Conservation (phyloP, 2,113 vertebrate species). For the Ploceus nigricollis region DNA sequence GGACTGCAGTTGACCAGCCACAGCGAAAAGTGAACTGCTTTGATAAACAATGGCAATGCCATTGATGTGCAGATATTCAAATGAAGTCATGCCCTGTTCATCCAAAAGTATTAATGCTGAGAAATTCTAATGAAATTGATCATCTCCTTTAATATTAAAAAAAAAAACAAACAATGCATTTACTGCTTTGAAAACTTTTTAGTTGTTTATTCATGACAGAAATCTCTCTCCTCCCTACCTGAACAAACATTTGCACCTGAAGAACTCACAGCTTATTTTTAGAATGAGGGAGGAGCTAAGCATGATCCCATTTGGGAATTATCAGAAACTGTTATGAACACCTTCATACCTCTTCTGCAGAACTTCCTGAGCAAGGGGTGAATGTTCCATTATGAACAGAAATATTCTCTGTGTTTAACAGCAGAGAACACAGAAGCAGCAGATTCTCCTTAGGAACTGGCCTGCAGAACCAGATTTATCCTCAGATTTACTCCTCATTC, state of each 20-base stretch:
- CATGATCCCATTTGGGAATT: not conserved
- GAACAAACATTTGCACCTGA: not conserved
- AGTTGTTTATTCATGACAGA: not conserved
- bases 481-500: not conserved
- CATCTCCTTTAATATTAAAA: not conserved
- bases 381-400: not conserved
- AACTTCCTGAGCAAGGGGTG: too few species aligned
- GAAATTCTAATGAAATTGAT: not conserved
- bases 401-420: not conserved
- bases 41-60: slow-evolving; percentile 1
- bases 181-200: not conserved
- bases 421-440: not conserved
- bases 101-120: not conserved
- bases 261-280: not conserved
- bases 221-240: not conserved
- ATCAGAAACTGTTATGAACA: fast-evolving
- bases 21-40: not conserved
- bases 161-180: not conserved
- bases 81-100: not conserved
- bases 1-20: not conserved
- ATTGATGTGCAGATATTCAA: slow-evolving; percentile 8
- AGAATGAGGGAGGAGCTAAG: not conserved
- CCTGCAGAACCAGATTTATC: not conserved
- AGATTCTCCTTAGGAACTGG: not conserved
- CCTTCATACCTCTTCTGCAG: not conserved